Base-by-base conservation (phyloP, 2,113 vertebrate species). In the Eurystomus gularis region DNA sequence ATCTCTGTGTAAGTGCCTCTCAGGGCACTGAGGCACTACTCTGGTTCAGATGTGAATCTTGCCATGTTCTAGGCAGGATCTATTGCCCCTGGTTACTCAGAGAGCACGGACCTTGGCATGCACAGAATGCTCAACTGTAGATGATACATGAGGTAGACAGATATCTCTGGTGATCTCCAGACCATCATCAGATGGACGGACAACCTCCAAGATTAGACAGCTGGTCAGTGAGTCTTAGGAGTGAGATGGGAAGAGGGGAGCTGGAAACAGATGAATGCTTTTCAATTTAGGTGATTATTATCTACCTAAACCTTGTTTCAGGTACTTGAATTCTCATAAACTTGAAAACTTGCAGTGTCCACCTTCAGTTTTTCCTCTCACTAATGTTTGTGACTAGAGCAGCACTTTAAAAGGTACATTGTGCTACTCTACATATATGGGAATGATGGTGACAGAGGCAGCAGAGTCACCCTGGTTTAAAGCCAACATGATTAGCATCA, bases 31-130 rank as follows among this genome's bases (percentile, higher is more conserved):
- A n/a, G 31, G 26, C 21, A 35, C 35, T 79, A 12, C 44, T 54
- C 24, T 11, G 10, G 37, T 0, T 0, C 17, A 18, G 19, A 62
- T 51, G 23, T 35, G 44, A 29, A 37, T 69, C 65, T n/a, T 3
- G 0, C 23, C 13, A 13, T 37, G 40, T 55, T 54, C 49, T 17
- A 68, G 52, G 40, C 29, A 82, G 76, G 58, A 46, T 31, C 51
- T 40, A 9, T 31, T 16, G 15, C 23, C n/a, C 15, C 23, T 17
- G 21, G 18, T 40, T 24, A 29, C 10, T 11, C 20, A 24, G 44
- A 46, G 18, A 73, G 25, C 10, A 24, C 37, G 61, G 17, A 19
- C 66, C 46, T 46, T 2, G 4, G 69, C 73, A n/a, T 2, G 18
- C 3, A 1, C 46, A 54, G 78, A 71, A 71, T 25, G 31, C 46